These are phyloP conservation scores for Carcina quercana DNA, from an alignment of 2,888 invertebrate genomes.

Conservation along the genomic window DNA sequence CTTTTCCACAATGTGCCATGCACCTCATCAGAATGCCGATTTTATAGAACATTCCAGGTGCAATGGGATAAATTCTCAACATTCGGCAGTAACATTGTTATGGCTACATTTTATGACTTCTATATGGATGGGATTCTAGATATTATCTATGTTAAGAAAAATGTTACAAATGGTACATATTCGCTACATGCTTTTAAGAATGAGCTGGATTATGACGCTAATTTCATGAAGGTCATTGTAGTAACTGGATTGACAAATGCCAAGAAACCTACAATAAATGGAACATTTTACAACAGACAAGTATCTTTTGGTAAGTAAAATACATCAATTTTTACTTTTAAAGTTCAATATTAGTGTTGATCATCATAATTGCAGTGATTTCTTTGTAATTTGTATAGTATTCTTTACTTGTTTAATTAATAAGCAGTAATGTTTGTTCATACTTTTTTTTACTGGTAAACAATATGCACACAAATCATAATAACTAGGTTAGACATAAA, in stretches of 20 bases:
- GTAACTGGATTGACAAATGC: constrained; percentile 87
- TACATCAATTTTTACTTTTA: background rate
- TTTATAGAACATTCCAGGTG: constrained; percentile 84
- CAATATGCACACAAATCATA: too few relatives aligned
- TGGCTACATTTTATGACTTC: constrained; percentile 95
- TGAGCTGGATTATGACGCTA: constrained; percentile 93
- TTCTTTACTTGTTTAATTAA: too few relatives aligned
- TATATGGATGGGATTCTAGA: constrained; percentile 96
- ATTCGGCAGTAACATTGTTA: constrained; percentile 81
- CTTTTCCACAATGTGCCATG: constrained; percentile 88
- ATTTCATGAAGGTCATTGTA: constrained; percentile 96
- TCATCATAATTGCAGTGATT: too few relatives aligned
- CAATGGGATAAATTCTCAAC: constrained; percentile 84
- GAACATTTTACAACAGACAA: constrained; percentile 83
- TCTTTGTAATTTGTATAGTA: too few relatives aligned
- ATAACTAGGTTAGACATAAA: too few relatives aligned
- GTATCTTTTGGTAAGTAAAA: constrained; percentile 80
- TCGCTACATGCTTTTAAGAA: constrained; percentile 88
- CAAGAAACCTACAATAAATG: constrained; percentile 80
- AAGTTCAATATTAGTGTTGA: too few relatives aligned
- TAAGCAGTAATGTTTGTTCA: too few relatives aligned
- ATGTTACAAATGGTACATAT: constrained; percentile 60
- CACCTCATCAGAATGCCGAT: constrained; percentile 73
- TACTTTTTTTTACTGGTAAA: too few relatives aligned
- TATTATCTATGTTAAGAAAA: constrained; percentile 83